These are phyloP conservation scores for Dasypogon diadema DNA, from an alignment of 2,888 invertebrate species.

Conservation along the genomic window DNA sequence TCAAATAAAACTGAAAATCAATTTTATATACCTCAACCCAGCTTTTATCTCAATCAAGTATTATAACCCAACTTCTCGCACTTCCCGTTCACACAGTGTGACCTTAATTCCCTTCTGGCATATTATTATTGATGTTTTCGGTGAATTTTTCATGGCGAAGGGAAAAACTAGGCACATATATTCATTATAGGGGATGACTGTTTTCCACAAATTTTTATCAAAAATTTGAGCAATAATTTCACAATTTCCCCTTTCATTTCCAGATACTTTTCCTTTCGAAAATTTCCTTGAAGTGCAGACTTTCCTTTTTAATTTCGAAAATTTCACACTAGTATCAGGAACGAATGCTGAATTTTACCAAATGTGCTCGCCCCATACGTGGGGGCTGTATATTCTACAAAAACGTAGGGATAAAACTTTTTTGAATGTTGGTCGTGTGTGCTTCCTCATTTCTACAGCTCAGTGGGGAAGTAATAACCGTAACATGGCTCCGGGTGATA, in stretches of 20 bases:
- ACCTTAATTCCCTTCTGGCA: neutral
- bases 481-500: slow-evolving; percentile 52
- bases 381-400: neutral
- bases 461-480: slow-evolving; percentile 52
- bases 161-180: neutral
- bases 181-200: slow-evolving; percentile 11
- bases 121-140: slow-evolving; percentile 23
- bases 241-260: slow-evolving; percentile 18
- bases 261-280: neutral
- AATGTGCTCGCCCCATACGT: slow-evolving; percentile 20
- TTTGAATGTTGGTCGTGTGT: slow-evolving; percentile 19
- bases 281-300: slow-evolving; percentile 27
- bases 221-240: slow-evolving; percentile 34
- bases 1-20: no score
- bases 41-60: no score
- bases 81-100: no score
- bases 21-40: no score
- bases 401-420: slow-evolving; percentile 23
- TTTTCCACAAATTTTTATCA: slow-evolving; percentile 29
- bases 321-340: neutral
- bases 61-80: no score
- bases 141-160: neutral
- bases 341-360: slow-evolving; percentile 29
- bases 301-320: slow-evolving; percentile 36
- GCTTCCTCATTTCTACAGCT: slow-evolving; percentile 14